Evolutionary conservation across 2,888 invertebrate genomes (phyloP).

Genomic region (Hemistola chrysoprasaria): DNA sequence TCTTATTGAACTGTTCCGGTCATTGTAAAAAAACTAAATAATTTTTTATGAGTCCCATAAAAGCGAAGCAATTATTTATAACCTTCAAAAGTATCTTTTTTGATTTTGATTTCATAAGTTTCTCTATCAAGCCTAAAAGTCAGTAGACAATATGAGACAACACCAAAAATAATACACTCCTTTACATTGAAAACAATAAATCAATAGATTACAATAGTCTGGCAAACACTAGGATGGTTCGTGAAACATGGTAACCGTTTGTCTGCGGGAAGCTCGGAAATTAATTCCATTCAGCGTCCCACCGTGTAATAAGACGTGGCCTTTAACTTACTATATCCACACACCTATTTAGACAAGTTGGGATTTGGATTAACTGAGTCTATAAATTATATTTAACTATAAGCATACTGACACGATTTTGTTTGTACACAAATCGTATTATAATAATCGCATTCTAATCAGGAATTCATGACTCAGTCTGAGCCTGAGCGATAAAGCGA

Average conservation of each 20-base stretch:
- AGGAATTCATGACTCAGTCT: too few relatives aligned
- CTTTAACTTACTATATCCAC: constrained; percentile 24
- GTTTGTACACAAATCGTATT: too few relatives aligned
- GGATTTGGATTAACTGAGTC: too few relatives aligned
- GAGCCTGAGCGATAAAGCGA: too few relatives aligned
- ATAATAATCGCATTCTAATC: too few relatives aligned
- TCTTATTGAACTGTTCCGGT: constrained; percentile 65
- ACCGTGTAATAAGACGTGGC: constrained; percentile 53
- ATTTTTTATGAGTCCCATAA: too few relatives aligned
- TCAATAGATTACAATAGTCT: constrained; percentile 52
- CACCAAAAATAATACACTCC: constrained; percentile 8
- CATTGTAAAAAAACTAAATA: too few relatives aligned
- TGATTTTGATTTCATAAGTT: too few relatives aligned
- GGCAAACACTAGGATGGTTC: constrained; percentile 39
- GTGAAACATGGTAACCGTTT: constrained; percentile 53
- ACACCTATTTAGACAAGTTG: background rate
- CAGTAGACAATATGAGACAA: constrained; percentile 8
- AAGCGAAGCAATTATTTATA: too few relatives aligned
- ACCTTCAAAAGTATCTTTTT: too few relatives aligned
- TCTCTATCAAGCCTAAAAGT: background rate
- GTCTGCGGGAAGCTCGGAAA: constrained; percentile 63
- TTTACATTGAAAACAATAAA: constrained; percentile 30
- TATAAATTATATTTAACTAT: too few relatives aligned
- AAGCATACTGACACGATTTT: too few relatives aligned
- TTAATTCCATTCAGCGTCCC: constrained; percentile 66